phyloP scores from a whole-genome alignment of 2,113 vertebrate genomes.

The Climacteris rufus region DNA sequence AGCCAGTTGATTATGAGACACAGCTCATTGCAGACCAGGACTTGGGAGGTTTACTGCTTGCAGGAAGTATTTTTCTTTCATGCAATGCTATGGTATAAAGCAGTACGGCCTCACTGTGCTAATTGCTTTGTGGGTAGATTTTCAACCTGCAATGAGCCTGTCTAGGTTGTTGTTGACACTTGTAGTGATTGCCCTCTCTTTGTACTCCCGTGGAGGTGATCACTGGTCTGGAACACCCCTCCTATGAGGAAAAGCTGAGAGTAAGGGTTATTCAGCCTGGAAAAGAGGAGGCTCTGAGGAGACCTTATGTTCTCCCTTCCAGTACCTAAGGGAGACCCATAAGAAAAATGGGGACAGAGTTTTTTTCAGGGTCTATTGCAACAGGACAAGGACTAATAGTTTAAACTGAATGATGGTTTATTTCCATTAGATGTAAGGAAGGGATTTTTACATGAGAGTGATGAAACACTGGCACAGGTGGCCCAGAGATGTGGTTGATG shows the following conservation, averaged over 20 bases:
- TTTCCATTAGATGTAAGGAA: background rate
- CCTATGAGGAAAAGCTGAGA: background rate
- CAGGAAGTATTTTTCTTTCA: background rate
- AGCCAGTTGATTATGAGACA: background rate
- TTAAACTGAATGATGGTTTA: accelerated
- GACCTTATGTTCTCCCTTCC: no score
- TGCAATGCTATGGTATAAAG: background rate
- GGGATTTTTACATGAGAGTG: background rate
- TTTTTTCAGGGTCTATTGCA: background rate
- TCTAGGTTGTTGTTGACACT: background rate
- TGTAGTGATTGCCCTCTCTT: background rate
- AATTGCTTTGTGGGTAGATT: background rate
- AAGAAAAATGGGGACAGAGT: background rate
- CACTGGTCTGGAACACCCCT: background rate
- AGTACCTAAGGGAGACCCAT: background rate
- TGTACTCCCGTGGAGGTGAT: background rate
- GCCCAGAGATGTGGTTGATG: background rate
- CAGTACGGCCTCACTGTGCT: background rate
- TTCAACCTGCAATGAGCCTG: background rate
- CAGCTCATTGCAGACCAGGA: background rate
- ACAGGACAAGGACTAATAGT: background rate
- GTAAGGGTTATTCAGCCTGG: background rate
- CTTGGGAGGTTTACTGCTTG: background rate
- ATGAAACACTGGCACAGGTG: background rate
- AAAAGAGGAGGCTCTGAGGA: background rate